Evolutionary conservation across 2,888 invertebrate genomes (phyloP).

Genomic region (Dromius quadrimaculatus): DNA sequence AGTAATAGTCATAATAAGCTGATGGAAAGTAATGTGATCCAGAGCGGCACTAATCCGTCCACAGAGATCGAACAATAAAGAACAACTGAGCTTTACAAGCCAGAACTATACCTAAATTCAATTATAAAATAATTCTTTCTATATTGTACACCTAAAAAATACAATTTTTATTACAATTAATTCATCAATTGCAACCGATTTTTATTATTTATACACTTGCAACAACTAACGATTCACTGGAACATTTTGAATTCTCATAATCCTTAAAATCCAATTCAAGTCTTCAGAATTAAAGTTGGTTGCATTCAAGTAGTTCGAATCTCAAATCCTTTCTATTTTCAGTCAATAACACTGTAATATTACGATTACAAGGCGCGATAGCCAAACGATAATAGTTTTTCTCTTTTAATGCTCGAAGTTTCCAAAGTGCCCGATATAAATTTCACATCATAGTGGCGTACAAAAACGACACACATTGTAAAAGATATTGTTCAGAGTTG

Average conservation of each 20-base stretch:
- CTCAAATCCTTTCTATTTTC: conserved; percentile 11
- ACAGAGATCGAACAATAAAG: too few relatives aligned
- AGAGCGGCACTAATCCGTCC: too few relatives aligned
- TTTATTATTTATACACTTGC: too few relatives aligned
- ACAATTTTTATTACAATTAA: too few relatives aligned
- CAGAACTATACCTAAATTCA: too few relatives aligned
- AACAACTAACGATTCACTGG: too few relatives aligned
- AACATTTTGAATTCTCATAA: too few relatives aligned
- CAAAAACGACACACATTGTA: conserved; percentile 12
- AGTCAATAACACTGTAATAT: conserved; percentile 1
- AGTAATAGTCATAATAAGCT: neutral
- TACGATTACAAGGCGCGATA: conserved; percentile 29
- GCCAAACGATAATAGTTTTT: conserved; percentile 39
- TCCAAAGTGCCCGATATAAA: conserved; percentile 24
- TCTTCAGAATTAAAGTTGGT: neutral
- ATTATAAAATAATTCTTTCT: too few relatives aligned
- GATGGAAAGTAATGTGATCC: neutral
- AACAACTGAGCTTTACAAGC: too few relatives aligned
- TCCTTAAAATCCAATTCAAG: conserved; percentile 6
- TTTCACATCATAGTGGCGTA: conserved; percentile 21
- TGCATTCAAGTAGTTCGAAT: neutral
- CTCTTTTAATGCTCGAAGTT: conserved; percentile 24
- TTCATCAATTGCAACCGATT: too few relatives aligned
- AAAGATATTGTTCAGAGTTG: conserved; percentile 29
- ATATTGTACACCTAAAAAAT: too few relatives aligned